Conservation (phyloP, 2,888 invertebrate species). For the Oligia fasciuncula region DNA sequence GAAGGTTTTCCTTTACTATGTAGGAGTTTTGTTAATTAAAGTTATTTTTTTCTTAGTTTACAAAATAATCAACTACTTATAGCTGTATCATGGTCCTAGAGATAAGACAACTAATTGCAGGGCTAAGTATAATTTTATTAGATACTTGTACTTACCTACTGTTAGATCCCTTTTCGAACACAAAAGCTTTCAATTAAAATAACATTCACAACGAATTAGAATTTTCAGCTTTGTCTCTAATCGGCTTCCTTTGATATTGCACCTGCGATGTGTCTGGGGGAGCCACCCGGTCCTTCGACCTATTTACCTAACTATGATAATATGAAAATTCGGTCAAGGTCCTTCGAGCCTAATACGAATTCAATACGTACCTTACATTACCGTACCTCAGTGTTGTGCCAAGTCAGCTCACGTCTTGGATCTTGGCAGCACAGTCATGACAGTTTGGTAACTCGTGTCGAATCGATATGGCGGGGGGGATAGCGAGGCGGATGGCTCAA, state of each 20-base stretch:
- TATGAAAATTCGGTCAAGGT: constrained; percentile 23
- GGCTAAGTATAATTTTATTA: background rate
- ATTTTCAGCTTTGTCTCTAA: background rate
- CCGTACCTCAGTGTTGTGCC: background rate
- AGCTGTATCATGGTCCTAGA: background rate
- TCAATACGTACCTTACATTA: constrained; percentile 21
- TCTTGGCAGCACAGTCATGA: constrained; percentile 21
- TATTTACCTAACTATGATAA: background rate
- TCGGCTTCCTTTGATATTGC: background rate
- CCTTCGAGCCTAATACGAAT: constrained; percentile 11
- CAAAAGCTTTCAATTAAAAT: no score
- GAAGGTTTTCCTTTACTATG: background rate
- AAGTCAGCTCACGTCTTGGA: background rate
- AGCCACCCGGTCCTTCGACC: background rate
- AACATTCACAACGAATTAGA: background rate
- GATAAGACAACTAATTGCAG: background rate
- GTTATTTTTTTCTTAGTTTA: background rate
- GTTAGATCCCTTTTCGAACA: background rate
- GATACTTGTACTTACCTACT: no score
- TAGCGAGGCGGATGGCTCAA: background rate
- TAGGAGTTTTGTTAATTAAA: background rate
- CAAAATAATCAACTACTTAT: background rate
- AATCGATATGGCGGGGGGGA: constrained; percentile 42
- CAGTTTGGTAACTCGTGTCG: constrained; percentile 3
- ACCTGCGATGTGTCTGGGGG: background rate